Evolutionary conservation across 1,140 invertebrate genomes (phyloP).

Genomic region (Dysdera silvatica): DNA sequence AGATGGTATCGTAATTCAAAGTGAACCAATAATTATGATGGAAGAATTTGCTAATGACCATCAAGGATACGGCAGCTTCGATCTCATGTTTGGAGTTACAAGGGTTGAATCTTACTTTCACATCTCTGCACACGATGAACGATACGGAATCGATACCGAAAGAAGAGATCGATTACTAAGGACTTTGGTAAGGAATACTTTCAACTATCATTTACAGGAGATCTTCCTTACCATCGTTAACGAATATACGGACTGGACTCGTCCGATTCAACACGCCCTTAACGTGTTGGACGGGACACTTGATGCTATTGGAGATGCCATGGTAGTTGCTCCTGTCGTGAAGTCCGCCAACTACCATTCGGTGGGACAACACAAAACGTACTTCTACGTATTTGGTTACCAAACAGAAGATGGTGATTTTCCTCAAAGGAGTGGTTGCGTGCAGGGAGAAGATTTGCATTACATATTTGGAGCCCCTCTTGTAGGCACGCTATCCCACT

Average conservation of each 20-base stretch:
- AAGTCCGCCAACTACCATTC: constrained; percentile 76
- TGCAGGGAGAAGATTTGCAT: constrained; percentile 85
- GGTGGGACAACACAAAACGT: constrained; percentile 62
- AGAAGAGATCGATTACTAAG: constrained; percentile 81
- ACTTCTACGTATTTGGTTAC: constrained; percentile 81
- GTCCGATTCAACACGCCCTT: constrained; percentile 81
- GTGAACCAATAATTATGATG: constrained; percentile 41
- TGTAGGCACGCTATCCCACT: constrained; percentile 69
- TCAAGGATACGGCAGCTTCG: constrained; percentile 72
- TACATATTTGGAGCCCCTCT: constrained; percentile 79
- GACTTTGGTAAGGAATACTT: constrained; percentile 71
- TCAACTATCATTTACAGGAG: constrained; percentile 79
- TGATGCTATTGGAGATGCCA: constrained; percentile 31
- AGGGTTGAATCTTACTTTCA: constrained; percentile 43
- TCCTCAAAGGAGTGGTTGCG: constrained; percentile 72
- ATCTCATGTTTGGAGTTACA: constrained; percentile 85
- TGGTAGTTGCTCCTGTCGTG: constrained; percentile 75
- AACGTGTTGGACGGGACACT: constrained; percentile 67
- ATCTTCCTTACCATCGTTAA: constrained; percentile 95
- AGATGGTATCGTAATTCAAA: constrained; percentile 54
- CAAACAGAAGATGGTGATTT: constrained; percentile 69
- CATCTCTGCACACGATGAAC: constrained; percentile 82
- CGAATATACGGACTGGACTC: constrained; percentile 95
- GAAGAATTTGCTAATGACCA: constrained; percentile 27
- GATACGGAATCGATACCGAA: constrained; percentile 83